These are phyloP conservation scores for Archivesica marissinica DNA, from an alignment of 1,140 invertebrate genomes.

Conservation along the genomic window DNA sequence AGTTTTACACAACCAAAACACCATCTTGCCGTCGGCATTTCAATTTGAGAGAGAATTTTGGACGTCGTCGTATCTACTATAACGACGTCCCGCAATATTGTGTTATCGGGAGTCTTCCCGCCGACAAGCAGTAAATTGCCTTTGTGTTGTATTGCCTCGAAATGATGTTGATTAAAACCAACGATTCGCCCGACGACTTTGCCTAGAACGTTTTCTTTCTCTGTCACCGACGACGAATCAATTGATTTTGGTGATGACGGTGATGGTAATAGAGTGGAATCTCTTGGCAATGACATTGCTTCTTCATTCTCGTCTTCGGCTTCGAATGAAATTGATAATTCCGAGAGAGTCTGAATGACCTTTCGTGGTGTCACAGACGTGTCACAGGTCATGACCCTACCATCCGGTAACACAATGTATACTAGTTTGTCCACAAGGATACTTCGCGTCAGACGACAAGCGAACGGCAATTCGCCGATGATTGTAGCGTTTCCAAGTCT, in stretches of 20 bases:
- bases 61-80: constrained; percentile 51
- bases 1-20: constrained; percentile 71
- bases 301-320: constrained; percentile 30
- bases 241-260: constrained; percentile 42
- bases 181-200: constrained; percentile 62
- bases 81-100: constrained; percentile 66
- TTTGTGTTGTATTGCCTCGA: constrained; percentile 69
- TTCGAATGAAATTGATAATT: constrained; percentile 53
- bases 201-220: constrained; percentile 59
- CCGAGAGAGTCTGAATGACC: constrained; percentile 29
- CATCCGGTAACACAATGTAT: constrained; percentile 74
- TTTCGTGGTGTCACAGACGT: constrained; percentile 18
- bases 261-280: constrained; percentile 38
- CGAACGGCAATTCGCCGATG: constrained; percentile 74
- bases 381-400: constrained; percentile 66
- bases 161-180: constrained; percentile 72
- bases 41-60: constrained; percentile 37
- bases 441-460: constrained; percentile 73
- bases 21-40: constrained; percentile 72
- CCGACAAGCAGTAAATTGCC: constrained; percentile 67
- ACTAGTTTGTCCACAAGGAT: constrained; percentile 70
- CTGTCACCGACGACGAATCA: neutral
- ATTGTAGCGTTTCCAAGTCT: constrained; percentile 67
- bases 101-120: constrained; percentile 72
- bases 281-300: neutral